Evolutionary conservation across 2,113 vertebrate species (phyloP).

Genomic region (Thryonomys swinderianus): DNA sequence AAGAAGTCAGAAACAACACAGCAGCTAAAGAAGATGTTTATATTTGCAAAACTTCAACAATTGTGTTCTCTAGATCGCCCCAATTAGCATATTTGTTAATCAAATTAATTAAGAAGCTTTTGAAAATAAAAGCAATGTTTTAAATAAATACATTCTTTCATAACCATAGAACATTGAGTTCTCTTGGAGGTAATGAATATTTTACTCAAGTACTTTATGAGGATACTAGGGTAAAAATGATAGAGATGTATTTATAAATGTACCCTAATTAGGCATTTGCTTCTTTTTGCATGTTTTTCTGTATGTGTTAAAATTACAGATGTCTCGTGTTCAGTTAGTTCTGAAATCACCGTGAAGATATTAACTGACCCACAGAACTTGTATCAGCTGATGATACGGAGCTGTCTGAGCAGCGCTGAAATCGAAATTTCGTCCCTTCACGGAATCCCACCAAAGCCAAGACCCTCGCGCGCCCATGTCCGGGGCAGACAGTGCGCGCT

Average conservation of each 20-base stretch:
- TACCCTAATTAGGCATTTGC: conserved; percentile 45
- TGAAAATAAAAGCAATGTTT: conserved; percentile 93
- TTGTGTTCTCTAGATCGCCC: conserved; percentile 84
- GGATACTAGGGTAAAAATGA: conserved; percentile 73
- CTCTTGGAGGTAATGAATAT: conserved; percentile 86
- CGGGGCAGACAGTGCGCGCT: not conserved
- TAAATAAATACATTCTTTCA: conserved; percentile 90
- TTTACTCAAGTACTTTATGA: conserved; percentile 85
- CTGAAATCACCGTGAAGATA: conserved; percentile 36
- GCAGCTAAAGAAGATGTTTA: conserved; percentile 83
- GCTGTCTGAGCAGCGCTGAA: conserved; percentile 43
- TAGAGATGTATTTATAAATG: conserved; percentile 17
- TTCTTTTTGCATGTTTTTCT: conserved; percentile 26
- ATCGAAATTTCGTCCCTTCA: conserved; percentile 30
- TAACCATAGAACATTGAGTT: conserved; percentile 87
- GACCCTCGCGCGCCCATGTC: not conserved
- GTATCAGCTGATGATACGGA: not conserved
- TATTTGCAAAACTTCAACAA: conserved; percentile 85
- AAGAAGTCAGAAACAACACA: conserved; percentile 88
- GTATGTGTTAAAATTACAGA: conserved; percentile 53
- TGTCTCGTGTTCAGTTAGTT: not conserved
- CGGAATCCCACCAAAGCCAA: conserved; percentile 10
- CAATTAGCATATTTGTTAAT: conserved; percentile 89
- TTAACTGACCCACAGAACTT: conserved; percentile 44
- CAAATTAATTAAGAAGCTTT: conserved; percentile 91